Conservation (phyloP, 2,113 vertebrate species). For the Delphinus delphis region DNA sequence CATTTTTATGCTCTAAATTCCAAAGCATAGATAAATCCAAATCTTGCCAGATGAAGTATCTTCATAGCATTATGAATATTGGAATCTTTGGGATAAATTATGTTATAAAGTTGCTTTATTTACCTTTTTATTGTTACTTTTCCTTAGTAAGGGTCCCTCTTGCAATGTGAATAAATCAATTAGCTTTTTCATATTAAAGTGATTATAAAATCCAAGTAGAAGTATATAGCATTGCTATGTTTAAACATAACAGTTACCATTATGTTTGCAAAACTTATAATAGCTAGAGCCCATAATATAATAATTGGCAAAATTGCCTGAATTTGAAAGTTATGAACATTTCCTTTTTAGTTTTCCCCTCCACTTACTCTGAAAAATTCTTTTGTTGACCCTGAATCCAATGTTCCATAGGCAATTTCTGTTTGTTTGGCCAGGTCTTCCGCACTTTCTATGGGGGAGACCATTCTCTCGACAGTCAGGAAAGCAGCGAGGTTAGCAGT, state of each 20-base stretch:
- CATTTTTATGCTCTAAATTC: constrained; percentile 35
- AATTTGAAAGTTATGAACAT: constrained; percentile 42
- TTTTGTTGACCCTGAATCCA: constrained; percentile 99
- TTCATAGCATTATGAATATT: constrained; percentile 52
- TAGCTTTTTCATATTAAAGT: constrained; percentile 72
- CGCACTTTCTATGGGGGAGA: constrained; percentile 98
- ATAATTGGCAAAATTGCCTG: neutral
- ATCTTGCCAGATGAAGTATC: constrained; percentile 31
- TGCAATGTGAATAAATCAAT: constrained; percentile 49
- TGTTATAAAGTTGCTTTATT: constrained; percentile 67
- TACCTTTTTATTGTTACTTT: constrained; percentile 62
- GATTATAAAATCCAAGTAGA: constrained; percentile 60
- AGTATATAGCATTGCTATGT: neutral
- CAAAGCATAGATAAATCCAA: constrained; percentile 49
- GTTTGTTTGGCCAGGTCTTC: constrained; percentile 99
- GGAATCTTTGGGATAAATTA: constrained; percentile 63
- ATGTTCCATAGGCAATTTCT: constrained; percentile 97
- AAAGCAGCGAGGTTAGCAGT: constrained; percentile 99
- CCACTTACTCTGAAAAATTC: constrained; percentile 98
- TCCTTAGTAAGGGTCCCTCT: constrained; percentile 13
- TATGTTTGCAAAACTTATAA: neutral
- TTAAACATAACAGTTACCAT: neutral
- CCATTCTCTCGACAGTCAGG: constrained; percentile 99
- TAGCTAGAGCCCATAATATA: neutral
- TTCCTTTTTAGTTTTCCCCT: neutral